phyloP scores from a whole-genome alignment of 2,797 vertebrate species.

The Myotis planiceps region DNA sequence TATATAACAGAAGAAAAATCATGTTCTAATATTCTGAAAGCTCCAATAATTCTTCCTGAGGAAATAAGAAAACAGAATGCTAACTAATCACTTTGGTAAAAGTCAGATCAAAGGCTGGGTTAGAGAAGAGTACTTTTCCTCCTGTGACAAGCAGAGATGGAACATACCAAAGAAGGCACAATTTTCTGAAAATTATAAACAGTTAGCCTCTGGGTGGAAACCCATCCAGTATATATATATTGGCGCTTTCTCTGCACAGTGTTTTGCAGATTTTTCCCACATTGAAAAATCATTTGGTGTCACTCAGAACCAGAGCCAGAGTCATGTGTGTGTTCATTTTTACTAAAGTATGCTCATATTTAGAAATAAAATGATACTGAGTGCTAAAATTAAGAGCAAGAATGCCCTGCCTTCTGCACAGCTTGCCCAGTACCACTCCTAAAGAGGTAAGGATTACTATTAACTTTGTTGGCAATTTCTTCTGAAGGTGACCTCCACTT shows the following conservation, averaged over 20 bases:
- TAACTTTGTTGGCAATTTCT: neutral
- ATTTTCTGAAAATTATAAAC: neutral
- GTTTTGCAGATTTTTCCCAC: neutral
- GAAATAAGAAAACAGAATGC: neutral
- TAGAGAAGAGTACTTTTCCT: neutral
- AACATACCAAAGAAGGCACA: neutral
- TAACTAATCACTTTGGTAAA: neutral
- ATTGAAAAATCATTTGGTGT: conserved; percentile 5
- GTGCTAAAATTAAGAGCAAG: neutral
- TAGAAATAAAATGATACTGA: neutral
- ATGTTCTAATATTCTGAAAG: conserved; percentile 35
- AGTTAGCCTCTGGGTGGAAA: neutral
- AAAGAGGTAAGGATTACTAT: neutral
- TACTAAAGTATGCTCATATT: neutral
- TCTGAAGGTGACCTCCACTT: neutral
- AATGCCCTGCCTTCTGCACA: neutral
- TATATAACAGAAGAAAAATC: neutral
- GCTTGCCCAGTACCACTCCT: neutral
- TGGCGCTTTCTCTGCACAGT: neutral
- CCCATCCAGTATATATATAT: neutral
- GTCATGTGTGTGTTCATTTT: neutral
- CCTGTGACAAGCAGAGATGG: neutral
- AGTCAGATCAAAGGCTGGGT: neutral
- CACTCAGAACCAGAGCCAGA: neutral
- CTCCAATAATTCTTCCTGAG: conserved; percentile 4